Evolutionary conservation across 2,888 invertebrate genomes (phyloP).

Genomic region (Furcula furcula): DNA sequence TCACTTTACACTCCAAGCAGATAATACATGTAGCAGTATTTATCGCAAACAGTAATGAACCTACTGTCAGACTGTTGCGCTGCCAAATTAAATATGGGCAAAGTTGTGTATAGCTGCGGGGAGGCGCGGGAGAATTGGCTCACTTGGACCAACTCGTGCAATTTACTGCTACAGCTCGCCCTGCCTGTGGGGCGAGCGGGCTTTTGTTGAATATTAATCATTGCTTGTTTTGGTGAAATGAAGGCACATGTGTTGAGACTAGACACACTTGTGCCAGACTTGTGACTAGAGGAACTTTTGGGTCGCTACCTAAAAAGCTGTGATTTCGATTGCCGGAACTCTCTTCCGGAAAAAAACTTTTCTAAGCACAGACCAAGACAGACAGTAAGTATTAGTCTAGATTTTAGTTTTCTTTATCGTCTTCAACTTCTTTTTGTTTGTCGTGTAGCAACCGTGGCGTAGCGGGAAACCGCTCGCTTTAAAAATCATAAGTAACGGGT

Average conservation of each 20-base stretch:
- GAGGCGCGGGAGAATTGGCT: background rate
- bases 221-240: background rate
- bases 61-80: slow-evolving; percentile 14
- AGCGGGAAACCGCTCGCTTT: too few relatives aligned
- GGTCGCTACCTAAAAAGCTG: too few relatives aligned
- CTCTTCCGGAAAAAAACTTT: too few relatives aligned
- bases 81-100: slow-evolving; percentile 44
- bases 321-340: too few relatives aligned
- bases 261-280: too few relatives aligned
- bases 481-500: too few relatives aligned
- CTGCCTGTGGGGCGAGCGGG: slow-evolving; percentile 2
- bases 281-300: too few relatives aligned
- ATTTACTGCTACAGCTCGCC: slow-evolving; percentile 5
- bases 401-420: too few relatives aligned
- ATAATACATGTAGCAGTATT: background rate
- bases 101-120: slow-evolving; percentile 20
- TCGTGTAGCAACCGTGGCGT: too few relatives aligned
- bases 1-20: background rate
- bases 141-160: slow-evolving; percentile 1
- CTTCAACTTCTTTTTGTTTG: too few relatives aligned
- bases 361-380: too few relatives aligned
- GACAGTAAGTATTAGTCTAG: too few relatives aligned
- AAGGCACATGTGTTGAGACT: background rate
- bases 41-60: slow-evolving; percentile 13
- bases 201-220: slow-evolving; percentile 8